A percentile compares a stretch with the other conserved stretches of the same genome.
These are phyloP conservation scores for Gonioctena quinquepunctata DNA, from an alignment of 1,140 invertebrate species.

Conservation along the genomic window DNA sequence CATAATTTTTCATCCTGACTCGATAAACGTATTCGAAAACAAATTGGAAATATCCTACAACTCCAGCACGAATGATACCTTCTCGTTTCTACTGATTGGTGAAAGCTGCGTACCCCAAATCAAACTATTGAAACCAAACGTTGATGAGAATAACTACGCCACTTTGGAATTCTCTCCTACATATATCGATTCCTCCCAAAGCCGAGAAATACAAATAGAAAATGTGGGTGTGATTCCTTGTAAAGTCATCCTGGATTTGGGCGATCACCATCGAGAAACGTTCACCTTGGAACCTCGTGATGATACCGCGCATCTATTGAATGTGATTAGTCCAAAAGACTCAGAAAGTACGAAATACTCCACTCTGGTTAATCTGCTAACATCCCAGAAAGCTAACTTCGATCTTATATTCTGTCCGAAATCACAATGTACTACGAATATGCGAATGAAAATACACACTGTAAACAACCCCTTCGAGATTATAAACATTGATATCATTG, in stretches of 20 bases:
- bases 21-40: conserved; percentile 28
- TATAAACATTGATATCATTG: conserved; percentile 28
- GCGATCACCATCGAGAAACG: background rate
- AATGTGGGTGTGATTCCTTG: conserved; percentile 39
- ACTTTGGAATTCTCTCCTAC: conserved; percentile 30
- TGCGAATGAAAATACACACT: conserved; percentile 31
- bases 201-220: conserved; percentile 26
- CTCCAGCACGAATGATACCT: conserved; percentile 2
- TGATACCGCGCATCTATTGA: conserved; percentile 10
- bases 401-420: conserved; percentile 28
- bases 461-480: conserved; percentile 45
- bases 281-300: conserved; percentile 14
- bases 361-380: conserved; percentile 23
- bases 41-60: conserved; percentile 18
- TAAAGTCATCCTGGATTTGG: conserved; percentile 31
- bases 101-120: conserved; percentile 40
- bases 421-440: background rate
- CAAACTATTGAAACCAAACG: conserved; percentile 25
- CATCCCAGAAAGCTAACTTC: conserved; percentile 7
- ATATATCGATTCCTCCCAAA: conserved; percentile 13
- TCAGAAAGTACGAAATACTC: conserved; percentile 12
- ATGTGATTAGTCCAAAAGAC: conserved; percentile 14
- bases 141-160: conserved; percentile 2
- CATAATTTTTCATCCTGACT: conserved; percentile 40
- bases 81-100: conserved; percentile 25